Percentiles rank a stretch among this genome's conserved stretches.
These are phyloP conservation scores for Anoplopoma fimbria DNA, from an alignment of 2,113 vertebrate genomes.

Conservation along the genomic window DNA sequence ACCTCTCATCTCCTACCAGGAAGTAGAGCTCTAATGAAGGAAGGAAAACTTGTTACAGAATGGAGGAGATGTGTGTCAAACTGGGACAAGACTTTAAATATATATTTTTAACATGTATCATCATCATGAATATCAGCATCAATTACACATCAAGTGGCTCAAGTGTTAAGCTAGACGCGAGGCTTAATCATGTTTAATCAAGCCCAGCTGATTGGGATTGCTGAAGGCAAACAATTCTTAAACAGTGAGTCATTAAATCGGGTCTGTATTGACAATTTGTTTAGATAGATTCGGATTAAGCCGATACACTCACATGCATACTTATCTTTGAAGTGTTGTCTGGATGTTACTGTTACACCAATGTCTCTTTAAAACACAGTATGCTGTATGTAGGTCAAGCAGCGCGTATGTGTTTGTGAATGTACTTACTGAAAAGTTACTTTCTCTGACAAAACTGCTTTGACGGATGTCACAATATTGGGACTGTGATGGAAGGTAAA, in stretches of 20 bases:
- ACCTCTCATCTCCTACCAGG: constrained; percentile 40
- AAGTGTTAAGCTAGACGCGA: constrained; percentile 3
- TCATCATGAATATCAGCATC: constrained; percentile 23
- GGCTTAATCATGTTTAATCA: constrained; percentile 45
- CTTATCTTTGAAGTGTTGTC: background rate
- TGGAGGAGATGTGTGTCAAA: constrained; percentile 27
- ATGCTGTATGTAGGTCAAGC: constrained; percentile 47
- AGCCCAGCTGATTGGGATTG: constrained; percentile 26
- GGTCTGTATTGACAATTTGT: background rate
- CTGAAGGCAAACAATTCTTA: constrained; percentile 20
- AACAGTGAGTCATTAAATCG: constrained; percentile 22
- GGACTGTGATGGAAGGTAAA: constrained; percentile 35
- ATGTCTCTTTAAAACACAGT: background rate
- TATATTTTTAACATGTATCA: background rate
- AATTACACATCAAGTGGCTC: constrained; percentile 31
- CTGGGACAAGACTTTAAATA: background rate
- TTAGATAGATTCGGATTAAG: background rate
- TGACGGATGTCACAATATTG: constrained; percentile 62
- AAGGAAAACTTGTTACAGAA: constrained; percentile 34
- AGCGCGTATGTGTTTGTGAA: constrained; percentile 10
- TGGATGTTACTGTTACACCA: background rate
- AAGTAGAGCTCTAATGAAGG: constrained; percentile 49
- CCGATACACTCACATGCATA: background rate
- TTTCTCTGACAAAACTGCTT: constrained; percentile 47
- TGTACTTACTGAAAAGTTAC: constrained; percentile 38